Evolutionary conservation across 2,113 vertebrate genomes (phyloP), one percentile per base, ranked within the genome.

Genomic region (Leptodactylus fuscus): DNA sequence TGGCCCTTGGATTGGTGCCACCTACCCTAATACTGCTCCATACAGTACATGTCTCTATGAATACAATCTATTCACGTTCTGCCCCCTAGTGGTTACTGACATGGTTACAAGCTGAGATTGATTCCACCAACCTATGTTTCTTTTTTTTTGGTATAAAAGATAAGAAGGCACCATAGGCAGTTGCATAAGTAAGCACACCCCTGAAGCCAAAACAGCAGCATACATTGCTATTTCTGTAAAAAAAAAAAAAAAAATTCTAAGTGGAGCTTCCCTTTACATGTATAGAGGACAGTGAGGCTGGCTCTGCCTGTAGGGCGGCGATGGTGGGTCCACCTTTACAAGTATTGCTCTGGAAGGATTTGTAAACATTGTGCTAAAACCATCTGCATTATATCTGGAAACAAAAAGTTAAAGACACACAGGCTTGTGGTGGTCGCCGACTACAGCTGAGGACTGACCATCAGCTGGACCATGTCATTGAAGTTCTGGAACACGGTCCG

Each of bases 401-500:
- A 38, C 7, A 3, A 12, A 60, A 41, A 80, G 36, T 2, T 7
- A 24, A 24, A 13, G n/a, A 41, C 34, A 13, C 22, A 18, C n/a
- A 41, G 22, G 5, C n/a, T 0, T 4, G 24, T 4, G 13, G 29
- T 9, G 7, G 1, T 10, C 44, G 1, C 46, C 20, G 3, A 16
- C 51, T 92, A 99, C 38, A 99, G 93, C 62, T 95, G 94, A 84
- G 97, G 92, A 1, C 81, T 85, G 62, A 94, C 89, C 81, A 90
- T 93, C 88, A 98, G 78, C 7, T 94, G 91, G 7, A 98, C 91
- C 91, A 99, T 95, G 20, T 98, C 96, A 13, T 95, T 91, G 82
- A 99, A 90, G 78, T 92, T 95, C 81, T 85, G 90, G 87, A 91
- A 93, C 79, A 94, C 81, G 71, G 79, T 93, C 88, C 93, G 92